Evolutionary conservation across 2,113 vertebrate genomes (phyloP).

Genomic region (Manacus vitellinus): DNA sequence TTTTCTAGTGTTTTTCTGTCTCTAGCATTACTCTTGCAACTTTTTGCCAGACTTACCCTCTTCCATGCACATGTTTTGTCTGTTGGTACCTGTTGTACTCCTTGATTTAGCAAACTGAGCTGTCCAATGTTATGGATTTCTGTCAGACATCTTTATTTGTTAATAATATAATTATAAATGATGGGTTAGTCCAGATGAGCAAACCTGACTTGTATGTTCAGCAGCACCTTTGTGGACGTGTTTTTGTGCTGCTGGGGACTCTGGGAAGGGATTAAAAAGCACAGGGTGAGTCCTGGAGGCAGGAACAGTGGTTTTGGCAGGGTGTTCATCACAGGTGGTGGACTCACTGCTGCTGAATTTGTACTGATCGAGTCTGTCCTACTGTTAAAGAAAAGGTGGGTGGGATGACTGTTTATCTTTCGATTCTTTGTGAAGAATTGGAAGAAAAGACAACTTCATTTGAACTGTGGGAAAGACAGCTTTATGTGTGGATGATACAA

Average conservation of each 20-base stretch:
- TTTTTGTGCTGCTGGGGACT: neutral
- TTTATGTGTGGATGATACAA: neutral
- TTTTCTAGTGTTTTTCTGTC: neutral
- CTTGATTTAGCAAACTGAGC: neutral
- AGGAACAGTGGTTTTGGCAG: neutral
- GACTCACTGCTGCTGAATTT: neutral
- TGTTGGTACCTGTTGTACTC: neutral
- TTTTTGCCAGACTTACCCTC: neutral
- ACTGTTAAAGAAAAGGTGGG: neutral
- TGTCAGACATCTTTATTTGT: neutral
- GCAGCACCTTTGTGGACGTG: neutral
- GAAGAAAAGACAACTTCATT: neutral
- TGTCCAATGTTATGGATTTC: neutral
- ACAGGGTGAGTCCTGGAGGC: neutral
- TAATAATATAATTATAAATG: neutral
- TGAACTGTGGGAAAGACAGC: neutral
- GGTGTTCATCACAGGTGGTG: neutral
- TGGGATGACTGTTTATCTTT: neutral
- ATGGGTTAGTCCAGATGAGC: neutral
- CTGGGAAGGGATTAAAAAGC: neutral
- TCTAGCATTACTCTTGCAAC: neutral
- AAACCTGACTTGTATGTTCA: neutral
- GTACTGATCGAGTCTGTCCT: neutral
- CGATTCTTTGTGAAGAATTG: neutral
- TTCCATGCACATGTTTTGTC: neutral